phyloP scores from a whole-genome alignment of 2,113 vertebrate species.

The Indri indri region DNA sequence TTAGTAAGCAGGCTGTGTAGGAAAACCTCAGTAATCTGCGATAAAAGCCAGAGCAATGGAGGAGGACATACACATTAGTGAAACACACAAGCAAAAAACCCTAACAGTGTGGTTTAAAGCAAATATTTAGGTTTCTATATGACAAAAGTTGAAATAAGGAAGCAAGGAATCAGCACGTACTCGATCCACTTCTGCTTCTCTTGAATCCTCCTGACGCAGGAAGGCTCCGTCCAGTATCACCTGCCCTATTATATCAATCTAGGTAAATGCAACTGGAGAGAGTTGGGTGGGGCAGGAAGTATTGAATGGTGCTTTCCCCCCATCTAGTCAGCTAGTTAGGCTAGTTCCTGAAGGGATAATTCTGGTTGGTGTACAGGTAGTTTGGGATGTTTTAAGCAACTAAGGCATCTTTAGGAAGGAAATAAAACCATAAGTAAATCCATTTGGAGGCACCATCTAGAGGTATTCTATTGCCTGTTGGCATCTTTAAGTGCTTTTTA shows the following conservation, averaged over 20 bases:
- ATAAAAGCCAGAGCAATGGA: neutral
- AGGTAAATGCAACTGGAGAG: neutral
- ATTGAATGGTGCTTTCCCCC: neutral
- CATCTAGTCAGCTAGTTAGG: neutral
- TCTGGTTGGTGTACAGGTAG: neutral
- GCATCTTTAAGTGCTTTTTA: neutral
- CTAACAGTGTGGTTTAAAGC: neutral
- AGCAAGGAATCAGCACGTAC: neutral
- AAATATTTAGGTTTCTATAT: neutral
- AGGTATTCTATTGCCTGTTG: neutral
- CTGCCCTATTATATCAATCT: neutral
- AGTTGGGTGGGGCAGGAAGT: neutral
- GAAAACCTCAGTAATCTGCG: neutral
- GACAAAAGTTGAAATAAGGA: neutral
- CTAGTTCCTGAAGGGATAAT: neutral
- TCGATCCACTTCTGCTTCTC: neutral
- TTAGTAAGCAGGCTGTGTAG: neutral
- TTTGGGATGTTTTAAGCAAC: neutral
- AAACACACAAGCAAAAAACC: neutral
- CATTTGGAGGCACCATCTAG: neutral
- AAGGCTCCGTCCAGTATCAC: neutral
- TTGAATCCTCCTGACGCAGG: neutral
- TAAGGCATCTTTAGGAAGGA: neutral
- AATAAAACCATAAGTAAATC: neutral
- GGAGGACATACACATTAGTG: neutral